Evolutionary conservation across 2,888 invertebrate genomes (phyloP).

Genomic region (Harpalus rubripes): DNA sequence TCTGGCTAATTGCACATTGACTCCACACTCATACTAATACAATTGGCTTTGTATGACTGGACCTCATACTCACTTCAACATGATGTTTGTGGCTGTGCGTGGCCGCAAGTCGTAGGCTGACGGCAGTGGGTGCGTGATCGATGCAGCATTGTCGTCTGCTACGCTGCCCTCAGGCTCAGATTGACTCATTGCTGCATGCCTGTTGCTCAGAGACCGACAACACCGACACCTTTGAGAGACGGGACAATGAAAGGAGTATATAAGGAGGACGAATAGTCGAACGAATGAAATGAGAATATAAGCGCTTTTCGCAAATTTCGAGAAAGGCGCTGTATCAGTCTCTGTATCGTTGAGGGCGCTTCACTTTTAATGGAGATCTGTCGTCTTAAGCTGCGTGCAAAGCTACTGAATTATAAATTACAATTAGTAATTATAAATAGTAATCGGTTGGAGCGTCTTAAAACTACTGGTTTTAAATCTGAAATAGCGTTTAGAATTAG

Average conservation of each 20-base stretch:
- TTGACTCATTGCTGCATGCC: constrained; percentile 10
- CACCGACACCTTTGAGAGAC: background rate
- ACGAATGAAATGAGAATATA: background rate
- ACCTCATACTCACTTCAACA: background rate
- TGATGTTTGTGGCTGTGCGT: background rate
- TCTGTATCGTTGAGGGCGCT: too few relatives aligned
- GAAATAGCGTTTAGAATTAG: too few relatives aligned
- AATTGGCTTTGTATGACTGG: constrained; percentile 5
- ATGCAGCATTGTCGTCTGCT: constrained; percentile 55
- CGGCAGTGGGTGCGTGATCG: constrained; percentile 57
- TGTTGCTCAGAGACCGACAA: background rate
- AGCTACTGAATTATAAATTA: too few relatives aligned
- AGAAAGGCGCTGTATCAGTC: too few relatives aligned
- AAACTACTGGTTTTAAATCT: too few relatives aligned
- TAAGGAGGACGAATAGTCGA: background rate
- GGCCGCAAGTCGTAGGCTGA: constrained; percentile 56
- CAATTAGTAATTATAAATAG: too few relatives aligned
- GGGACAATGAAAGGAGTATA: background rate
- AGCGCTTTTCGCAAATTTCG: too few relatives aligned
- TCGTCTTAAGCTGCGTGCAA: too few relatives aligned
- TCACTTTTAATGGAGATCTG: too few relatives aligned
- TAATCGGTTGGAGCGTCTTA: too few relatives aligned
- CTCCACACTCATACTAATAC: background rate
- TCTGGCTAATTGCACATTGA: constrained; percentile 34
- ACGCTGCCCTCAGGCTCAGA: background rate